phyloP scores from a whole-genome alignment of 2,888 invertebrate species.

The Argyresthia goedartella region DNA sequence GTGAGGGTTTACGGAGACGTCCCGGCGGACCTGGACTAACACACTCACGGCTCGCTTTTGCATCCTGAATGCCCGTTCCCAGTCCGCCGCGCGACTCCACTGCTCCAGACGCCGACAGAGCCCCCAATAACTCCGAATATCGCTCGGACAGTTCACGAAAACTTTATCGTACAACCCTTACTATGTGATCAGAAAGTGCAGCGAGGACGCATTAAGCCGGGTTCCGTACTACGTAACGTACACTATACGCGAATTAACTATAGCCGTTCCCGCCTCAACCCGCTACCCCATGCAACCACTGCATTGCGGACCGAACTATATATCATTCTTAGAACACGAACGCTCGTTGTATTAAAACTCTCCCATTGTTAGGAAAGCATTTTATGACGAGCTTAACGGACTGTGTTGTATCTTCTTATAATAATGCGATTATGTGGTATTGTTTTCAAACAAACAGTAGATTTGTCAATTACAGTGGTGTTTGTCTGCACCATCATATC shows the following conservation, averaged over 20 bases:
- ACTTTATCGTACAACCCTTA: too few species aligned
- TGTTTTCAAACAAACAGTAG: too few species aligned
- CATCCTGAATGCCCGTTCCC: too few species aligned
- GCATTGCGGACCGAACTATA: constrained; percentile 65
- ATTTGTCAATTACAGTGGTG: too few species aligned
- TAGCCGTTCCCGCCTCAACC: constrained; percentile 4
- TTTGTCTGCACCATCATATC: too few species aligned
- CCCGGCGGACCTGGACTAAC: too few species aligned
- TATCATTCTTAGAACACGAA: constrained; percentile 59
- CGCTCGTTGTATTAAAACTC: constrained; percentile 39
- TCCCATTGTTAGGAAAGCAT: constrained; percentile 44
- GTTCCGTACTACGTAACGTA: background rate
- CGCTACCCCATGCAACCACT: constrained; percentile 56
- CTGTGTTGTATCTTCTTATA: constrained; percentile 26
- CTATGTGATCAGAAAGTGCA: background rate
- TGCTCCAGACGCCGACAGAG: too few species aligned
- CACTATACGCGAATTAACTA: constrained; percentile 2
- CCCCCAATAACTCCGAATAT: too few species aligned
- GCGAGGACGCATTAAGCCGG: background rate
- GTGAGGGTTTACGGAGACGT: too few species aligned
- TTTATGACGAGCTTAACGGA: constrained; percentile 49
- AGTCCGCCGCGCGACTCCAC: too few species aligned
- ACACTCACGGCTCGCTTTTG: too few species aligned
- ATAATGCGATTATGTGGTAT: background rate
- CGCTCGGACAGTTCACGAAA: too few species aligned